Conservation (phyloP, 1,140 invertebrate species). For the Trypoxylus dichotomus region DNA sequence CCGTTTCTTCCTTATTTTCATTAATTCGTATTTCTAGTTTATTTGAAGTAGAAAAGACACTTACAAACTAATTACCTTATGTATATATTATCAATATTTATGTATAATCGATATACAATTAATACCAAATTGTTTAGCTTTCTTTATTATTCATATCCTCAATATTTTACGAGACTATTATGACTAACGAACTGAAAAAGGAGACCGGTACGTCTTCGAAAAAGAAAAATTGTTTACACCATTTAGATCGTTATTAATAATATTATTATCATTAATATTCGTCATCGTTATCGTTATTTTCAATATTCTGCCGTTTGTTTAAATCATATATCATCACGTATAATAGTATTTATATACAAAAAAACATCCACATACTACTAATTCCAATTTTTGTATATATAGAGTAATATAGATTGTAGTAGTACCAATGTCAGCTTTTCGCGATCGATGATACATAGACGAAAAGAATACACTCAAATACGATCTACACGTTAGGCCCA, state of each 20-base stretch:
- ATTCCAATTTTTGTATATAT: not conserved
- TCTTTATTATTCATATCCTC: not conserved
- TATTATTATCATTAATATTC: not conserved
- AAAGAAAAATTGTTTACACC: not conserved
- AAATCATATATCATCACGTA: too few relatives aligned
- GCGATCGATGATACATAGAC: not conserved
- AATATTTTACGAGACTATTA: not conserved
- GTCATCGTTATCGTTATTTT: not conserved
- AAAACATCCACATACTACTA: not conserved
- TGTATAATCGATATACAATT: constrained; percentile 22
- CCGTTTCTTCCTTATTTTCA: not conserved
- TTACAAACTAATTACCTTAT: constrained; percentile 49
- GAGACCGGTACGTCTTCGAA: not conserved
- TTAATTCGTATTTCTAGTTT: constrained; percentile 42
- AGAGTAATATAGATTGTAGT: not conserved
- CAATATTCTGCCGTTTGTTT: constrained; percentile 1
- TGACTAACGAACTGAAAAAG: not conserved
- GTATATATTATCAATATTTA: constrained; percentile 35
- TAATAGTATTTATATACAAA: not conserved
- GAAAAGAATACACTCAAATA: not conserved
- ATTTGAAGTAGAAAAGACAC: constrained; percentile 46
- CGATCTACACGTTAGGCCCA: constrained; percentile 37
- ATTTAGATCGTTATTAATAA: not conserved
- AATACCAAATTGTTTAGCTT: constrained; percentile 15
- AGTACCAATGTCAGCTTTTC: not conserved